Conservation (phyloP, 2,888 invertebrate genomes). For the Aricia artaxerxes region DNA sequence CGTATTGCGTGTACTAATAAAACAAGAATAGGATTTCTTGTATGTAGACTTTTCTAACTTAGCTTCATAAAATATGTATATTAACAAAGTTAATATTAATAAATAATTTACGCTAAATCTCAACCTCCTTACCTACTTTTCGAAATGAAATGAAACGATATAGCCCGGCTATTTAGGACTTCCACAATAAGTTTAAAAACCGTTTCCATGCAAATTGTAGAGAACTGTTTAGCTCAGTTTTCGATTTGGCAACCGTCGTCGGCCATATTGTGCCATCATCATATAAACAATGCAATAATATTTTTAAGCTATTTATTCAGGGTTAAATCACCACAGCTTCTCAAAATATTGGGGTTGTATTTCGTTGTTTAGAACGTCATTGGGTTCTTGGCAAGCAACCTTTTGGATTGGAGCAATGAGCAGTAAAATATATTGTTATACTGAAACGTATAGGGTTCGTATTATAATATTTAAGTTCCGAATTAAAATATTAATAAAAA, state of each 20-base stretch:
- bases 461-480: too few relatives aligned
- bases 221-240: conserved; percentile 56
- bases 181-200: conserved; percentile 37
- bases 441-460: not conserved
- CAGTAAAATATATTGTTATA: not conserved
- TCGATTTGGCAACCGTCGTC: conserved; percentile 65
- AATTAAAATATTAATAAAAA: too few relatives aligned
- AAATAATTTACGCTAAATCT: not conserved
- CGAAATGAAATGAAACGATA: not conserved
- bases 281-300: conserved; percentile 28
- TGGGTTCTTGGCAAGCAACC: not conserved
- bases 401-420: not conserved
- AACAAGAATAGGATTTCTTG: too few relatives aligned
- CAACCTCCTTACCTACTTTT: not conserved
- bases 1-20: too few relatives aligned
- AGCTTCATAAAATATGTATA: too few relatives aligned
- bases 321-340: conserved; percentile 9
- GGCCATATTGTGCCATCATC: conserved; percentile 41
- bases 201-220: conserved; percentile 41
- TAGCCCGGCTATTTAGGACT: not conserved
- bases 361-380: conserved; percentile 18
- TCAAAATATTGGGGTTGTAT: conserved; percentile 17
- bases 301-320: conserved; percentile 27
- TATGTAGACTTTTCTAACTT: too few relatives aligned
- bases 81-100: not conserved